phyloP scores from a whole-genome alignment of 2,113 vertebrate species.

The Calypte anna region DNA sequence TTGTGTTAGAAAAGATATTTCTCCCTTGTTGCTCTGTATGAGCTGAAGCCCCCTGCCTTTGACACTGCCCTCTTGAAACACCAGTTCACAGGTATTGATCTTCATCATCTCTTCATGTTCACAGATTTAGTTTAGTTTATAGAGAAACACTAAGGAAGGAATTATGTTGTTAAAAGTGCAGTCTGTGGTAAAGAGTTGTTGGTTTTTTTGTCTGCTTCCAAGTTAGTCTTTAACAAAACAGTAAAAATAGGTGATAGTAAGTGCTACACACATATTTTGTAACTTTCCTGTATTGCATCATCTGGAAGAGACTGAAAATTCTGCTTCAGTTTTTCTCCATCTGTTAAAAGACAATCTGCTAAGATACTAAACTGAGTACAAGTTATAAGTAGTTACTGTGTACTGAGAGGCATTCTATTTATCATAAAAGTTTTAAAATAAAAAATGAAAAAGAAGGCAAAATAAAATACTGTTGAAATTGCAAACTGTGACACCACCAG shows the following conservation, averaged over 20 bases:
- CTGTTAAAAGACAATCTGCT: constrained; percentile 14
- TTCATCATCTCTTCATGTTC: background rate
- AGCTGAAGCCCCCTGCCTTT: background rate
- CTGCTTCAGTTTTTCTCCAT: constrained; percentile 41
- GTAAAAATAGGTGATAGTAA: background rate
- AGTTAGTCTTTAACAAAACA: background rate
- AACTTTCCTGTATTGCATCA: background rate
- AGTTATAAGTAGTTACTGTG: background rate
- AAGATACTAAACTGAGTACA: background rate
- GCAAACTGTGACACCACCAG: background rate
- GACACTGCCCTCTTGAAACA: background rate
- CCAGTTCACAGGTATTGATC: background rate
- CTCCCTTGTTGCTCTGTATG: background rate
- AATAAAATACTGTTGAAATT: background rate
- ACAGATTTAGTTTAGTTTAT: background rate
- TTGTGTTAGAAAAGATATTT: background rate
- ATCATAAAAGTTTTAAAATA: background rate
- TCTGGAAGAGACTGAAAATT: background rate
- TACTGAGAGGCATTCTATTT: background rate
- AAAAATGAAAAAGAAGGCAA: background rate
- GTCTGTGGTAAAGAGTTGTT: background rate
- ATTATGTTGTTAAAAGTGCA: background rate
- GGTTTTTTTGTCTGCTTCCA: background rate
- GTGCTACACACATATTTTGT: background rate
- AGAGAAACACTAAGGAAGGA: background rate